A percentile compares a stretch with the other conserved stretches of the same genome.
Conservation (phyloP, 1,140 invertebrate species). For the Drepana arcuata region DNA sequence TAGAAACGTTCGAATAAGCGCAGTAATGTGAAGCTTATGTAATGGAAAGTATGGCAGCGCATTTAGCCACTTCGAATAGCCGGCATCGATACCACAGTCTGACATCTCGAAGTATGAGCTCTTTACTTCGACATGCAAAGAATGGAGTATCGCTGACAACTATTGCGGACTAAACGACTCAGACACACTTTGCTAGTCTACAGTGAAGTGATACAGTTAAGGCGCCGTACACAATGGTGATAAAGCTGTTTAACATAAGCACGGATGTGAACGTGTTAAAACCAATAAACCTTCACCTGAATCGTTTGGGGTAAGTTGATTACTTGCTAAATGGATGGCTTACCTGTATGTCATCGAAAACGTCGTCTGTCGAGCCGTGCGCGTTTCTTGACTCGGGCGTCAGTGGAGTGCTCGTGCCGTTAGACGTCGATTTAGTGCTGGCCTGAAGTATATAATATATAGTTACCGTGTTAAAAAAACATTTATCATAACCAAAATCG, state of each 20-base stretch:
- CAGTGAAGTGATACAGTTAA: constrained; percentile 24
- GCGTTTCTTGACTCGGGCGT: constrained; percentile 53
- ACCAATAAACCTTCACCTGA: constrained; percentile 50
- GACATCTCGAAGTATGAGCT: constrained; percentile 62
- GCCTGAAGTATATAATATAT: constrained; percentile 53
- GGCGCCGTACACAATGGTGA: constrained; percentile 23
- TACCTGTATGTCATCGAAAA: constrained; percentile 70
- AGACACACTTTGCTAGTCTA: constrained; percentile 15
- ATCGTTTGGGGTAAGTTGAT: constrained; percentile 5
- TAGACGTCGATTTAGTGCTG: constrained; percentile 45
- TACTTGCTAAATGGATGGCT: constrained; percentile 12
- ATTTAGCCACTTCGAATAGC: constrained; percentile 10
- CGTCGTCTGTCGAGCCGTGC: constrained; percentile 65
- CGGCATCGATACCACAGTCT: constrained; percentile 24
- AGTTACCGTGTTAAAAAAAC: no score
- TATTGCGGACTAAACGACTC: constrained; percentile 11
- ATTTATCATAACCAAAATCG: no score
- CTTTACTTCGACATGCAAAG: constrained; percentile 52
- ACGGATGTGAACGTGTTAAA: constrained; percentile 67
- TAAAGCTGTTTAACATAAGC: constrained; percentile 34
- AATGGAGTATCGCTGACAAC: constrained; percentile 21
- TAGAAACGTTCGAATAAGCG: no score
- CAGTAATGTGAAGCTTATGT: constrained; percentile 5
- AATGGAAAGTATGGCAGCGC: constrained; percentile 8
- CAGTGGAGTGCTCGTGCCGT: constrained; percentile 62